phyloP scores from a whole-genome alignment of 2,888 invertebrate genomes.

The Eretmocerus hayati region DNA sequence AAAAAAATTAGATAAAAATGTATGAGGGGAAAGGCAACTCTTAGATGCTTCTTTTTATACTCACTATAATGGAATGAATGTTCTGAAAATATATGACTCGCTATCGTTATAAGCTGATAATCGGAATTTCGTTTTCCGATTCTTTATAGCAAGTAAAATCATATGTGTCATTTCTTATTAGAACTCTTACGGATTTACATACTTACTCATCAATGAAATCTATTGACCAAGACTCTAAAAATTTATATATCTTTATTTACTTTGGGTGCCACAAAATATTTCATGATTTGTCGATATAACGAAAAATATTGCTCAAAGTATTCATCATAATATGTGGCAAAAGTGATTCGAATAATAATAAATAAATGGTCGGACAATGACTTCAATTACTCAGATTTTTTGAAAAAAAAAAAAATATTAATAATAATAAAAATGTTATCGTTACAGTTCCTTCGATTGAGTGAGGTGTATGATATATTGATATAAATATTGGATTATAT shows the following conservation, averaged over 20 bases:
- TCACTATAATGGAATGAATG: slow-evolving; percentile 23
- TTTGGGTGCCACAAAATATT: not conserved
- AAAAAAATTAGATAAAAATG: slow-evolving; percentile 3
- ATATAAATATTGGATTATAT: not conserved
- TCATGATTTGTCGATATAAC: not conserved
- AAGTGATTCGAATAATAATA: no score
- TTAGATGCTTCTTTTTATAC: slow-evolving; percentile 29
- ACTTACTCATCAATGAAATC: no score
- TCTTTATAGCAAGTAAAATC: no score
- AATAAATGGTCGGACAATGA: no score
- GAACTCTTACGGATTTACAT: no score
- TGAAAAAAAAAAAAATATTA: not conserved
- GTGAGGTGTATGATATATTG: not conserved
- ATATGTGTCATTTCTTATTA: no score
- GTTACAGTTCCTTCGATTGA: no score
- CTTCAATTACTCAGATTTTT: not conserved
- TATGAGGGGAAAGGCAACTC: slow-evolving; percentile 13
- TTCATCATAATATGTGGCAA: no score
- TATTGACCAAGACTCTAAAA: not conserved
- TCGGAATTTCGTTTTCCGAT: no score
- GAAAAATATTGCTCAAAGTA: not conserved
- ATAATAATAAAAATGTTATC: no score
- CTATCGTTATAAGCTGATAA: no score
- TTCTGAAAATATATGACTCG: slow-evolving; percentile 16
- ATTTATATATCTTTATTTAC: not conserved